Conservation (phyloP, 2,888 invertebrate genomes). For the Oscheius sp. region DNA sequence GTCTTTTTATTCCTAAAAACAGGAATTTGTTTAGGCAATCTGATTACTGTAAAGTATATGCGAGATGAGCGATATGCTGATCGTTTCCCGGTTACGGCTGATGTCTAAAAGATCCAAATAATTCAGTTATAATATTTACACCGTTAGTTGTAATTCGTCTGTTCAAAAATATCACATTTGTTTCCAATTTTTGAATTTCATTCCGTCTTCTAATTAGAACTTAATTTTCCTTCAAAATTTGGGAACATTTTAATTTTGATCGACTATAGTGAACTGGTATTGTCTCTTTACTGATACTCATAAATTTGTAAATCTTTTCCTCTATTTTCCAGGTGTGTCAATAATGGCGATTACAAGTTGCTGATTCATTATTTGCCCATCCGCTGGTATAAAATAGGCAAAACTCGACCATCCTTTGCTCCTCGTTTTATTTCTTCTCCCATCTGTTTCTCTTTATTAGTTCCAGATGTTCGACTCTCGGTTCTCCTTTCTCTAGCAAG, state of each 20-base stretch:
- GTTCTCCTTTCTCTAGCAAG: too few species aligned
- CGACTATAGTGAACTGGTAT: too few species aligned
- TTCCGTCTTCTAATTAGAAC: too few species aligned
- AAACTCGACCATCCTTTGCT: not conserved
- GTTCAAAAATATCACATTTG: too few species aligned
- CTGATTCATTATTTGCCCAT: not conserved
- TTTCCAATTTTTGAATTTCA: too few species aligned
- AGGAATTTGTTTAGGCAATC: constrained; percentile 13
- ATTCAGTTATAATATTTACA: not conserved
- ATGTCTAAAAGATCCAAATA: not conserved
- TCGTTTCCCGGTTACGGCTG: constrained; percentile 22
- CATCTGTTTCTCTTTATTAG: not conserved
- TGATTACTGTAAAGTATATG: constrained; percentile 29
- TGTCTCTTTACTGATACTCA: constrained; percentile 6
- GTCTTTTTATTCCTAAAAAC: not conserved
- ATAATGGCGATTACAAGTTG: not conserved
- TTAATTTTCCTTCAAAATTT: too few species aligned
- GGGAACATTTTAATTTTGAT: too few species aligned
- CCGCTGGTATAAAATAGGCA: not conserved
- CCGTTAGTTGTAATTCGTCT: not conserved
- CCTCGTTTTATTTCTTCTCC: not conserved
- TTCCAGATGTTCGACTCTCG: not conserved
- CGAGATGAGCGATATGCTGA: constrained; percentile 19
- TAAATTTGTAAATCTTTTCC: constrained; percentile 4
- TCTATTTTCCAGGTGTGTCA: too few species aligned